phyloP scores from a whole-genome alignment of 2,797 vertebrate species.

The Dipus sagitta region DNA sequence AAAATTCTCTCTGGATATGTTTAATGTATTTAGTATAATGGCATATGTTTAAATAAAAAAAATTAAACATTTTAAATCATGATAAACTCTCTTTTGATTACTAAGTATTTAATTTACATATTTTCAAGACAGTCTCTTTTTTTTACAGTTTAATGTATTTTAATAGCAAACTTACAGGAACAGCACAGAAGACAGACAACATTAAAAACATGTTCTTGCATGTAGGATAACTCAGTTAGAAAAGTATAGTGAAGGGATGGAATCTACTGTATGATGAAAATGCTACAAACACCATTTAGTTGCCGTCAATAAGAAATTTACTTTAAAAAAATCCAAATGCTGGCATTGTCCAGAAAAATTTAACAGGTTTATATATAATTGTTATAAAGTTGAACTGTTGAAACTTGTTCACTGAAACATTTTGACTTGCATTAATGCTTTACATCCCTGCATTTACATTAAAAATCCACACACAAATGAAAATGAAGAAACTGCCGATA shows the following conservation, averaged over 20 bases:
- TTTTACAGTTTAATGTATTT: conserved; percentile 91
- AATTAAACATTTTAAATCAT: neutral
- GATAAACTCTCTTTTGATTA: neutral
- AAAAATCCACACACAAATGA: conserved; percentile 90
- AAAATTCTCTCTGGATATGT: neutral
- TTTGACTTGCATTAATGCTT: conserved; percentile 86
- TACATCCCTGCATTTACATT: conserved; percentile 69
- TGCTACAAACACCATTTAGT: conserved; percentile 91
- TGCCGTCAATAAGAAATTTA: conserved; percentile 91
- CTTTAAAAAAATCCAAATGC: conserved; percentile 90
- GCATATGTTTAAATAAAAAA: neutral
- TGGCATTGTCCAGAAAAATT: conserved; percentile 91
- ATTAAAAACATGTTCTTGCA: conserved; percentile 91
- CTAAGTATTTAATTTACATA: neutral
- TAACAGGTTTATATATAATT: conserved; percentile 90
- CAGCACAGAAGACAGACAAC: conserved; percentile 92
- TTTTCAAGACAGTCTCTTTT: neutral
- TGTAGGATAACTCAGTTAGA: conserved; percentile 91
- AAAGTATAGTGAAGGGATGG: conserved; percentile 90
- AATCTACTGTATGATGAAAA: conserved; percentile 91
- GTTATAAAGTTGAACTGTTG: conserved; percentile 88
- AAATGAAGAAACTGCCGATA: conserved; percentile 85
- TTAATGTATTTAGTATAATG: neutral
- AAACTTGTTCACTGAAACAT: conserved; percentile 86
- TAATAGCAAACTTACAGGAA: conserved; percentile 93